Evolutionary conservation across 2,797 vertebrate genomes (phyloP), one percentile per base, ranked within the genome.

Genomic region (Glyptemys insculpta): DNA sequence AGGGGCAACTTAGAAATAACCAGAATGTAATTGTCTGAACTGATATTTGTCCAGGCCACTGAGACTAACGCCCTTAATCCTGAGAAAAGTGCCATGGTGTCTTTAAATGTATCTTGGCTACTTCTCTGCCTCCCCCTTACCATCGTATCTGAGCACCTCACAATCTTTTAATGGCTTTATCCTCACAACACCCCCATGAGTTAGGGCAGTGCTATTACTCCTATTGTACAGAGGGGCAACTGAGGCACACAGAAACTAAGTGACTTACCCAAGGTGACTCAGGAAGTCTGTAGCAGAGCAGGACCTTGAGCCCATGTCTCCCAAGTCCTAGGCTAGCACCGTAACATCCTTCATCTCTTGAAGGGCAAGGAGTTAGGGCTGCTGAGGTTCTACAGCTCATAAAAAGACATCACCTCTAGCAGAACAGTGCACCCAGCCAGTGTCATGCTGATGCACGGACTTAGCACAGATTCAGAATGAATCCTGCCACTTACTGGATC

Each of bases 31-130:
- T 76, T 81, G 52, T 8, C 23, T 95, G 57, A 89, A 54, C 83
- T 91, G 89, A 65, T 94, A 90, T 87, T 93, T 79, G 79, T 56
- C 79, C 92, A 88, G 93, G 2, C 89, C 57, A 68, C 4, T 81
- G 85, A 84, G n/a, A 65, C 62, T 54, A 88, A 85, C 16, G 31
- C 3, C 74, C 27, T 83, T 92, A 11, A 47, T 90, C 2, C 29
- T 85, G 29, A 79, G 57, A 85, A 94, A 92, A 87, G 25, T 21
- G 4, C 81, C 8, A 3, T 1, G 5, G 41, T 44, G 14, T 87
- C 84, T 90, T 76, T 29, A 27, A 93, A 79, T 14, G 2, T 81
- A 47, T 31, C 56, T 78, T 29, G 62, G 65, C 3, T 34, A 25
- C 3, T 56, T 44, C 5, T 47, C 81, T 4, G 18, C 5, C 52